Evolutionary conservation across 2,113 vertebrate genomes (phyloP).

Genomic region (Pterophyllum scalare): DNA sequence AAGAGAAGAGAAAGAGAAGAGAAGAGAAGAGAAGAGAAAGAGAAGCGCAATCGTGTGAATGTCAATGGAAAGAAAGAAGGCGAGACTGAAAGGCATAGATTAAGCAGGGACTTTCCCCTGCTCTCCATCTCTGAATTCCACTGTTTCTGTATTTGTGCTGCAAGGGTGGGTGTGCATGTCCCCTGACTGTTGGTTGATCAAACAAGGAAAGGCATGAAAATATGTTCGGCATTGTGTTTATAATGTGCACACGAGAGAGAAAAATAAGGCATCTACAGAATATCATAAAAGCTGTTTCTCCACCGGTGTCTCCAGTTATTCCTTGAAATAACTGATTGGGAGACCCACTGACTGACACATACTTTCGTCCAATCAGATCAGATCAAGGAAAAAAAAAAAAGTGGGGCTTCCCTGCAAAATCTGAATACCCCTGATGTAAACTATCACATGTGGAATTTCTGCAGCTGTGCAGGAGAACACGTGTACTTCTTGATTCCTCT

Average conservation of each 20-base stretch:
- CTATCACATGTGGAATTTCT: slow-evolving; percentile 38
- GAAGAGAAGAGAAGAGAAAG: slow-evolving; percentile 34
- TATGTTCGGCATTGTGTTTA: not conserved
- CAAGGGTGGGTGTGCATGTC: not conserved
- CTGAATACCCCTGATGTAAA: slow-evolving; percentile 51
- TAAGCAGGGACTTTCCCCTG: slow-evolving; percentile 75
- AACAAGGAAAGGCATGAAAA: slow-evolving; percentile 10
- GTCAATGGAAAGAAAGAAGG: slow-evolving; percentile 59
- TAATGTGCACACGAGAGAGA: not conserved
- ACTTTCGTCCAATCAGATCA: slow-evolving; percentile 29
- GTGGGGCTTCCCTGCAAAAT: slow-evolving; percentile 47
- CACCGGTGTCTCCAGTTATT: slow-evolving; percentile 17
- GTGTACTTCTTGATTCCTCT: not conserved
- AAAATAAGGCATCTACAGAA: not conserved
- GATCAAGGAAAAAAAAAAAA: not conserved
- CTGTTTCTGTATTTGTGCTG: slow-evolving; percentile 32
- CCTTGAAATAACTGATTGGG: slow-evolving; percentile 17
- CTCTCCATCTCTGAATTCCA: slow-evolving; percentile 47
- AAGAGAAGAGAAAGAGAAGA: slow-evolving; percentile 8
- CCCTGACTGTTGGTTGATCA: slow-evolving; percentile 1
- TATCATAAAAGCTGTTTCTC: not conserved
- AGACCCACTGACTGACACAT: slow-evolving; percentile 16
- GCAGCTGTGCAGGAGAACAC: slow-evolving; percentile 31
- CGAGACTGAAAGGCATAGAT: slow-evolving; percentile 60
- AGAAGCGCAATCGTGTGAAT: slow-evolving; percentile 29